These are phyloP conservation scores for Hystrix brachyura DNA, from an alignment of 2,113 vertebrate genomes.

Conservation along the genomic window DNA sequence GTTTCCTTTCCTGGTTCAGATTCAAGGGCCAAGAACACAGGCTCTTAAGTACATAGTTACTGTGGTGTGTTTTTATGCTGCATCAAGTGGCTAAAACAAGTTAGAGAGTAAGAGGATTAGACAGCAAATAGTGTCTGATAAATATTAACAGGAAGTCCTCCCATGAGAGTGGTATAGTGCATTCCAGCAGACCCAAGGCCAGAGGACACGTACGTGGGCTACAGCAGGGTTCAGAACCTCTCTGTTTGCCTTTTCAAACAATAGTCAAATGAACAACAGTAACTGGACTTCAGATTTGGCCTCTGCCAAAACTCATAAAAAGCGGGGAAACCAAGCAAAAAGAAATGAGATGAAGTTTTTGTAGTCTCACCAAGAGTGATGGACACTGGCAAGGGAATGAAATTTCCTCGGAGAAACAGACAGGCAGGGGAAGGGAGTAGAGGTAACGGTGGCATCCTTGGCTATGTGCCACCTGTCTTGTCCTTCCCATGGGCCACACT, in stretches of 20 bases:
- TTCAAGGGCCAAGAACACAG: conserved; percentile 60
- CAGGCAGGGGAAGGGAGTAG: neutral
- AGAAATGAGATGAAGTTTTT: conserved; percentile 22
- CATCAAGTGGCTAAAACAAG: neutral
- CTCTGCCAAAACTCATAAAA: neutral
- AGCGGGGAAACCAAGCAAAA: conserved; percentile 39
- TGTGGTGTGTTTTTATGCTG: neutral
- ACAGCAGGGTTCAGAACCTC: conserved; percentile 33
- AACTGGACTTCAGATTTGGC: conserved; percentile 34
- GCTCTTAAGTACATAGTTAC: conserved; percentile 71
- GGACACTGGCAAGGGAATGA: conserved; percentile 48
- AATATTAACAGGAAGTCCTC: conserved; percentile 66
- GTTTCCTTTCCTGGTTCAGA: conserved; percentile 63
- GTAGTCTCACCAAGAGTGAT: conserved; percentile 4
- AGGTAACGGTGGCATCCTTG: neutral
- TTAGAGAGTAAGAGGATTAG: conserved; percentile 71
- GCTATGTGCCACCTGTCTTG: rapidly evolving
- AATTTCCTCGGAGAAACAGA: conserved; percentile 37
- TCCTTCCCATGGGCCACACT: rapidly evolving
- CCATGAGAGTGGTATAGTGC: neutral
- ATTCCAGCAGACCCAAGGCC: conserved; percentile 13
- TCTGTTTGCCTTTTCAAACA: conserved; percentile 57
- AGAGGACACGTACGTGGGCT: neutral
- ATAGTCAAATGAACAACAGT: conserved; percentile 29
- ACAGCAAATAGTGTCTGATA: neutral